These are phyloP conservation scores for Electrona antarctica DNA, from an alignment of 2,113 vertebrate genomes.

Conservation along the genomic window DNA sequence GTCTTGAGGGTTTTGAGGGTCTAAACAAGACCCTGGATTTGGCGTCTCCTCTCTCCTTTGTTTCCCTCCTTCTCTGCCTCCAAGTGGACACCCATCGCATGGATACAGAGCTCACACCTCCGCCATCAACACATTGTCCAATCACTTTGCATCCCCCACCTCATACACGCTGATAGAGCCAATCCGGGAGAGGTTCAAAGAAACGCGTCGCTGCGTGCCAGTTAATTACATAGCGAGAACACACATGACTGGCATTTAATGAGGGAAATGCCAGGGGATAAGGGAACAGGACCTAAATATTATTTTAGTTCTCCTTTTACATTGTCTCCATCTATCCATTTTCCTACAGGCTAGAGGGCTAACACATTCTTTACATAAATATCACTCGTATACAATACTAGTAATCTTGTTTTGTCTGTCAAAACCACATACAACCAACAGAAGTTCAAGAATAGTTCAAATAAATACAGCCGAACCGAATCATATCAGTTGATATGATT, in stretches of 20 bases:
- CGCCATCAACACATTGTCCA: constrained; percentile 71
- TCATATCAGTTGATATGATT: background rate
- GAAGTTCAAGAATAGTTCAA: too few species aligned
- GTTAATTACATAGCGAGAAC: constrained; percentile 71
- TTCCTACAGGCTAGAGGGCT: background rate
- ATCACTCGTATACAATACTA: background rate
- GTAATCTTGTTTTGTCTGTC: background rate
- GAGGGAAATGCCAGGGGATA: constrained; percentile 46
- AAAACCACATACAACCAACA: background rate
- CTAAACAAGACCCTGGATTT: constrained; percentile 29
- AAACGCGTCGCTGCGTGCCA: constrained; percentile 51
- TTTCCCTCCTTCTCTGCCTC: constrained; percentile 48
- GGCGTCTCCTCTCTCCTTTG: constrained; percentile 28
- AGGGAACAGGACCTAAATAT: constrained; percentile 43
- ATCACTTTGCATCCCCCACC: constrained; percentile 73
- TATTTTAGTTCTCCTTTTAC: constrained; percentile 29
- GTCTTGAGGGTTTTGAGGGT: too few species aligned
- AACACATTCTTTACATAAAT: constrained; percentile 1
- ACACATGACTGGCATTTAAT: constrained; percentile 79
- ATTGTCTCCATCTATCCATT: background rate
- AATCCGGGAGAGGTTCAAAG: constrained; percentile 56
- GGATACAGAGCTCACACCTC: constrained; percentile 77
- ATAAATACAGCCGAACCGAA: background rate
- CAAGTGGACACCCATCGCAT: constrained; percentile 71
- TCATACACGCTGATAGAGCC: constrained; percentile 50